Evolutionary conservation across 2,113 vertebrate genomes (phyloP), one percentile per base, ranked within the genome.

Genomic region (Caloenas nicobarica): DNA sequence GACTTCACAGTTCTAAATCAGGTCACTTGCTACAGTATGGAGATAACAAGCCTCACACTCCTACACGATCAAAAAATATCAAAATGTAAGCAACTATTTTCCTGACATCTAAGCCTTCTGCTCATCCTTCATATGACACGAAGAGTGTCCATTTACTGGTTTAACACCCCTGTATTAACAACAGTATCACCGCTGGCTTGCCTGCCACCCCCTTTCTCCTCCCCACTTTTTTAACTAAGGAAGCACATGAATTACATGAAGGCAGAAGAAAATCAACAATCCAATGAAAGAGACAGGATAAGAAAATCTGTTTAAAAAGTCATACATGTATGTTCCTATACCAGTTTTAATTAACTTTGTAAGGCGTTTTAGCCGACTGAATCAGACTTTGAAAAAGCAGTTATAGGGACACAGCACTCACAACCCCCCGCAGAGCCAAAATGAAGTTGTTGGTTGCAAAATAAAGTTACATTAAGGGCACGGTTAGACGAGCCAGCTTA

Each of bases 1-100:
- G 96, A 93, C 92, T 93, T 89, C 95, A 94, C 93, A 81, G 69
- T 86, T 94, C 93, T 96, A 95, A 93, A 93, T 91, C 90, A 96
- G 73, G 90, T 94, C 93, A 92, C 70, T 93, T 11, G 9, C 90
- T 93, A 68, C 82, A 53, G 19, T 36, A 44, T 5, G 44, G 33
- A 79, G 72, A 92, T 88, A 86, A 94, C 80, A 93, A 81, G 92
- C 76, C 64, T 86, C 72, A 21, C 18, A 5, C 51, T 70, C 48
- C 76, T 81, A 74, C 3, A 1, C 2, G 9, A 84, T 31, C 72
- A 77, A 60, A 80, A 87, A 73, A 46, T 10, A 21, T 38, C 74
- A 91, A 58, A 86, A 38, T 25, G 73, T 5, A 81, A 66, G 11
- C 46, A 73, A 21, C 46, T 78, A 12, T 69, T 78, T 88, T 81